Base-by-base conservation (phyloP, 1,140 invertebrate genomes). In the Drosophila persimilis region DNA sequence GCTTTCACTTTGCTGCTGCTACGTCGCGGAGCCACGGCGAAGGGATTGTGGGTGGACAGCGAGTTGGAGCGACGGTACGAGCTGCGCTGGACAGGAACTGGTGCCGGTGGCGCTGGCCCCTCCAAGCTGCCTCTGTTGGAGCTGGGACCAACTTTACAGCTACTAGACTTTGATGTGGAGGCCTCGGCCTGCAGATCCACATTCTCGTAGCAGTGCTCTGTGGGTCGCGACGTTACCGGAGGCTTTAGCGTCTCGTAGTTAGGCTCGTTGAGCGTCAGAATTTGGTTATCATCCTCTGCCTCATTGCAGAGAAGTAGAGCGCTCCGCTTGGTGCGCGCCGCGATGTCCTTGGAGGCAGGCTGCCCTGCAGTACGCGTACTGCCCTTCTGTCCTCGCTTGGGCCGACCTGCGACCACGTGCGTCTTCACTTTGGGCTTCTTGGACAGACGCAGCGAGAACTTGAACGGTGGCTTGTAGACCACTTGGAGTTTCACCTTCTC, bases 391-490 rank as follows among this genome's bases (percentile, higher is more conserved):
- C 72, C 39, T 26, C 80, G 80, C 31, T 91, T 91, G 6, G 75
- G 76, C 41, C 79, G 67, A 2, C 58, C 80, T 15, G 74, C 75
- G 24, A 88, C 83, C 2, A 91, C 91, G 57, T 92, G 92, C 29
- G 92, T 92, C 66, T 94, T 94, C 7, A 94, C 94, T 6, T 93
- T 92, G 26, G 89, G 73, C 62, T 91, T 94, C 83, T 96, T 96
- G 39, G 94, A 94, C 47, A 97, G 93, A 80, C 96, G 96, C 20
- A 97, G 93, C 89, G 95, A 96, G 89, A 97, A 96, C 73, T 95
- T 95, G 89, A 97, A 97, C 1, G 96, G 96, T 29, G 96, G 96
- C 80, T 96, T 96, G 89, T 96, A 97, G 5, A 97, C 95, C 2
- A 97, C 96, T 90, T 97, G 96, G 8, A 97, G 90, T 52, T 95